Evolutionary conservation across 2,797 vertebrate species (phyloP), one percentile per base, ranked within the genome.

Genomic region (Etheostoma perlongum): DNA sequence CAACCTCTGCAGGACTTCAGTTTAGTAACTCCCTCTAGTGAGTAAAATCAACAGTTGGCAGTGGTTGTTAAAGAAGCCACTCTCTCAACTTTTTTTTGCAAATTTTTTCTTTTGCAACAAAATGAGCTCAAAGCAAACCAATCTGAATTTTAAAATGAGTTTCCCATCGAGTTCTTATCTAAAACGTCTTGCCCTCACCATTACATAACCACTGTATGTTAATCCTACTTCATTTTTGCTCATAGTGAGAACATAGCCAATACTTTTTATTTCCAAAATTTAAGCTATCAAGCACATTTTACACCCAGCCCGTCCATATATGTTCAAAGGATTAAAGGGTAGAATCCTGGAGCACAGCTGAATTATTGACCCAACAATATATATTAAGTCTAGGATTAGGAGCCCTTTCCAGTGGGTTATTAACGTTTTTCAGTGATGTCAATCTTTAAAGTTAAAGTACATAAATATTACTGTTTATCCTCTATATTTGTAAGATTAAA

Each of bases 1-100:
- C 81, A 81, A 76, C 86, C 83, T 86, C 87, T 89, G 71, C 81
- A 88, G 84, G 83, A 85, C 80, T 71, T 78, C 10, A 72, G 81
- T 79, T 88, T 83, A 85, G 87, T 79, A 78, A 82, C 90, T 87
- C 87, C 89, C 89, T 65, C 86, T 88, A 90, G 87, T 91, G 92
- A 81, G 74, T 25, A 42, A 78, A 89, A 78, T 21, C 69, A 60
- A 76, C 80, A 77, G 54, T 78, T 48, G 0, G 53, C 40, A 52
- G 42, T 30, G 30, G 5, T 55, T 72, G 54, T 47, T 74, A 67
- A 77, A 4, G 42, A 0, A 75, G 70, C 53, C 44, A 1, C 72
- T 78, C 61, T 79, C 3, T 81, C 5, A 2, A 47, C 71, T 74
- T 78, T 78, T 25, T 25, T 66, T 19, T 65, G 19, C 8, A 2